Base-by-base conservation (phyloP, 2,888 invertebrate genomes). In the Seira musarum region DNA sequence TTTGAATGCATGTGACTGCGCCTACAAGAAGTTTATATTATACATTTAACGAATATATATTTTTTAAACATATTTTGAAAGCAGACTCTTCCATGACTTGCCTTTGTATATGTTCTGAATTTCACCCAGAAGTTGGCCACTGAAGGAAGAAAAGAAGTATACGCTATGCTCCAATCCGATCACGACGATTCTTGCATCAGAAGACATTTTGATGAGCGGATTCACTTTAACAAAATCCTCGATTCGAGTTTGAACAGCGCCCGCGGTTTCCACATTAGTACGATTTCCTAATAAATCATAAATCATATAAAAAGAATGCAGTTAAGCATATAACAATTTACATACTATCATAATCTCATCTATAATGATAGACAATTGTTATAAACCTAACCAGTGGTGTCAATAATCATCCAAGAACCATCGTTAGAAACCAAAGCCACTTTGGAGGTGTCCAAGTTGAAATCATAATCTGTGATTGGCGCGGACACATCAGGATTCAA, bases 371-470 rank as follows among this genome's bases (percentile, higher is more conserved):
- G n/a, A n/a, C n/a, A n/a, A n/a, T n/a, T n/a, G n/a, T n/a, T n/a
- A n/a, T n/a, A n/a, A n/a, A n/a, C n/a, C n/a, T n/a, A n/a, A 95
- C 95, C 93, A 90, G 95, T 94, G 72, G 94, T 95, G 89, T 96
- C 92, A 90, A 93, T 96, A 77, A 95, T 90, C 88, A 93, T 94
- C 94, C 95, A 96, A 82, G 93, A 94, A 87, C 95, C 94, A 90
- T 96, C 96, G 90, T 95, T 95, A 24, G 95, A 95, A 83, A 95
- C 93, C 0, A 95, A 94, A 3, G 93, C 95, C 90, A 95, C 93
- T 88, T 93, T 92, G 68, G 94, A 93, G 1, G 95, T 93, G 88
- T 96, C 95, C 24, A 93, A 92, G 87, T 93, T 95, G 88, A 96
- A 96, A 73, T 93, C 93, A 85, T 96, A 93, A 88, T 94, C 93